Evolutionary conservation across 2,888 invertebrate species (phyloP), one percentile per base, ranked within the genome.

Genomic region (Prenolepis imparis): DNA sequence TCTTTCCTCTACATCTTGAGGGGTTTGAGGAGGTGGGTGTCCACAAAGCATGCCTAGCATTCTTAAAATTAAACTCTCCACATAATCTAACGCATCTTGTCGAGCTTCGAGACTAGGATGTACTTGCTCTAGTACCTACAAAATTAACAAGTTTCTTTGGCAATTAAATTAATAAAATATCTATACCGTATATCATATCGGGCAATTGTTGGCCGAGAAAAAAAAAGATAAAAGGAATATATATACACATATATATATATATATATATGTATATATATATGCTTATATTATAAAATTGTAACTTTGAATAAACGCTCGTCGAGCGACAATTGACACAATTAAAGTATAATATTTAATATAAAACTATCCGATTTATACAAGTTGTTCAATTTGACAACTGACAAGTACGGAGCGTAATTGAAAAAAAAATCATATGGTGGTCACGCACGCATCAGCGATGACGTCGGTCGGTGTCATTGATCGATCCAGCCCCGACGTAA

Each of bases 41-140:
- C 97, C 97, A 94, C 98, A 98, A 85, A 99, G 96, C 96, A 98
- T 98, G 24, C 97, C 97, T 94, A 99, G 96, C 86, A 99, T 96
- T 84, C 98, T 97, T 88, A 99, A 96, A 93, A 99, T 98, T 85
- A 99, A 96, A 83, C 97, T 97, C 96, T 99, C 99, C 86, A 99
- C 98, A 95, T 98, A 98, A 90, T 98, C 97, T 92, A 99, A 96
- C 1, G 99, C 99, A 95, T 98, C 98, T 92, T 98, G 98, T 92
- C 97, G 96, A 48, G 98, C 98, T 87, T 96, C 96, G 92, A 98
- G 95, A 39, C 97, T 97, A n/a, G 98, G 98, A 95, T 98, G 98
- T 78, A 98, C 97, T 95, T 98, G 98, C 92, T 98, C 97, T 95
- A 98, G 96, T 89, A 99, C 98, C 98, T 99, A 94, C 11, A 84